Percentiles rank a stretch among this genome's conserved stretches.
phyloP scores from a whole-genome alignment of 2,888 invertebrate species.

The Dolichomitus sp. region DNA sequence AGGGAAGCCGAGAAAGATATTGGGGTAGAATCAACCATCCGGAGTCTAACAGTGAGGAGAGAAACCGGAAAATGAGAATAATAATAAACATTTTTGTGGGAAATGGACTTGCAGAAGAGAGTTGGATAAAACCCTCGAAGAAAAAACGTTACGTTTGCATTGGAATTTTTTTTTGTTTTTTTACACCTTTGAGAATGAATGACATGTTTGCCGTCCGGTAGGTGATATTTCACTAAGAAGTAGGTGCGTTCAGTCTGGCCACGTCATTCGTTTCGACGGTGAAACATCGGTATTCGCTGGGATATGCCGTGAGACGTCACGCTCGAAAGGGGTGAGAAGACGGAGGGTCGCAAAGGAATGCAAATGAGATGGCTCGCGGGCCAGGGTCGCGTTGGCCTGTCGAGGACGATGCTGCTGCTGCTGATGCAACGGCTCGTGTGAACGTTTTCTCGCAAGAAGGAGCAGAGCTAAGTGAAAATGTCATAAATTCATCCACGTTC shows the following conservation, averaged over 20 bases:
- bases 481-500: conserved; percentile 71
- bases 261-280: conserved; percentile 59
- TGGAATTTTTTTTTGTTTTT: conserved; percentile 1
- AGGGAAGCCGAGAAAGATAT: background rate
- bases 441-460: conserved; percentile 43
- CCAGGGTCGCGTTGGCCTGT: conserved; percentile 31
- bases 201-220: conserved; percentile 17
- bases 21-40: background rate
- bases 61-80: no score
- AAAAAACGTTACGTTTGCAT: background rate
- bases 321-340: conserved; percentile 63
- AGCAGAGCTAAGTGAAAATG: conserved; percentile 69
- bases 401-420: conserved; percentile 34
- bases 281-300: conserved; percentile 70
- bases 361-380: conserved; percentile 70
- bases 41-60: no score
- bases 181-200: background rate
- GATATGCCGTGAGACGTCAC: conserved; percentile 65
- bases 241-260: conserved; percentile 10
- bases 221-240: conserved; percentile 47
- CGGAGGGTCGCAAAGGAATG: conserved; percentile 73
- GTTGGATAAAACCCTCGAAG: no score
- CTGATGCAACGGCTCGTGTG: conserved; percentile 39
- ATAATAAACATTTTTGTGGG: no score
- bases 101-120: no score